A percentile compares a stretch with the other conserved stretches of the same genome.
Evolutionary conservation across 2,797 vertebrate genomes (phyloP).

Genomic region (Netta rufina): DNA sequence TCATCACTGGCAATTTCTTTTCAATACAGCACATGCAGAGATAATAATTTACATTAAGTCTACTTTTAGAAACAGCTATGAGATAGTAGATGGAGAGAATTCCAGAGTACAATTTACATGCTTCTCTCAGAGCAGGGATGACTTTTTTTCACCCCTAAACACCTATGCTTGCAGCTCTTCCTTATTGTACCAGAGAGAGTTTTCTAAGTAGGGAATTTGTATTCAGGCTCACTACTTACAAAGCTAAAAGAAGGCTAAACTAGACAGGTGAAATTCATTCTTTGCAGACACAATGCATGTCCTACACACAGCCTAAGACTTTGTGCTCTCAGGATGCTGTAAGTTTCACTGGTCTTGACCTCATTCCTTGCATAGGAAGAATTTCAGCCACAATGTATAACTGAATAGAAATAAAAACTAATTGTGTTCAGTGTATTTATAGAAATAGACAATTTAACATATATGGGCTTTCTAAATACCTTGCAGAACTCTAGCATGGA

Average conservation of each 20-base stretch:
- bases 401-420: not conserved
- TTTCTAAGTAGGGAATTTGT: not conserved
- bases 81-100: conserved; percentile 5
- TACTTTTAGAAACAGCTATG: conserved; percentile 30
- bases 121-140: not conserved
- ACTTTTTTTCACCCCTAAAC: not conserved
- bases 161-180: not conserved
- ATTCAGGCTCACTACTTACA: not conserved
- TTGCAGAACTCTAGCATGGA: not conserved
- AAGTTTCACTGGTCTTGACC: not conserved
- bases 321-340: not conserved
- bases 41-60: not conserved
- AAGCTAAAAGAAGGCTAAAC: not conserved
- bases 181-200: not conserved
- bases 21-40: conserved; percentile 23
- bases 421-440: not conserved
- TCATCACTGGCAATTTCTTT: conserved; percentile 24
- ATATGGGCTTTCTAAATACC: not conserved
- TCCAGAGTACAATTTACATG: not conserved
- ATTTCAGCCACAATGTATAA: not conserved
- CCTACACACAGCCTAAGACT: not conserved
- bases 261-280: not conserved
- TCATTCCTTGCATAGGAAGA: not conserved
- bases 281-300: not conserved
- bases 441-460: not conserved